Percentiles rank a stretch among this genome's conserved stretches.
These are phyloP conservation scores for Cephus runcator DNA, from an alignment of 2,888 invertebrate genomes.

Conservation along the genomic window DNA sequence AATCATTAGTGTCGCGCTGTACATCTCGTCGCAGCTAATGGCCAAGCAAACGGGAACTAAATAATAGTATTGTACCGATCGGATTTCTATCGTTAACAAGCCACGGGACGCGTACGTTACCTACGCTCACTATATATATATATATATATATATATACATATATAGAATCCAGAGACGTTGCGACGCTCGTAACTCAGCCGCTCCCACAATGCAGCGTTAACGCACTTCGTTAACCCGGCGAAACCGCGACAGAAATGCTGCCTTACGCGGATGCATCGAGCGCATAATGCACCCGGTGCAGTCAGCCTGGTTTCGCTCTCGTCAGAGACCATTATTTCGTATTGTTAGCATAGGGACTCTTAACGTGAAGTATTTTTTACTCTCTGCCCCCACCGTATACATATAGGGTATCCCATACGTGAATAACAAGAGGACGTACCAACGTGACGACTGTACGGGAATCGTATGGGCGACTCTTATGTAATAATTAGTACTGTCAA, in stretches of 20 bases:
- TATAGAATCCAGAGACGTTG: slow-evolving; percentile 37
- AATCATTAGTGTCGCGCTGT: slow-evolving; percentile 52
- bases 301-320: background rate
- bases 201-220: slow-evolving; percentile 57
- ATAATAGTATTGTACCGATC: slow-evolving; percentile 62
- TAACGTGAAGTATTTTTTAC: too few relatives aligned
- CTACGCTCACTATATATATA: slow-evolving; percentile 11
- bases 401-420: too few relatives aligned
- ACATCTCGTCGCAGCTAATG: slow-evolving; percentile 16
- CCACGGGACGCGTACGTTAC: slow-evolving; percentile 25
- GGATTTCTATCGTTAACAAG: slow-evolving; percentile 64
- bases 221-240: slow-evolving; percentile 51
- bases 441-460: too few relatives aligned
- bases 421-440: too few relatives aligned
- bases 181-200: slow-evolving; percentile 51
- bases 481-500: too few relatives aligned
- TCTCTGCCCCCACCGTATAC: too few relatives aligned
- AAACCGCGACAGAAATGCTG: slow-evolving; percentile 35
- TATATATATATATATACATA: slow-evolving; percentile 33
- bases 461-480: too few relatives aligned
- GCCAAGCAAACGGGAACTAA: slow-evolving; percentile 42
- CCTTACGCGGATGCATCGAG: slow-evolving; percentile 35
- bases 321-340: too few relatives aligned
- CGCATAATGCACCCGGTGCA: slow-evolving; percentile 31
- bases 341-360: too few relatives aligned